Evolutionary conservation across 2,888 invertebrate genomes (phyloP).

Genomic region (Microplitis manilae): DNA sequence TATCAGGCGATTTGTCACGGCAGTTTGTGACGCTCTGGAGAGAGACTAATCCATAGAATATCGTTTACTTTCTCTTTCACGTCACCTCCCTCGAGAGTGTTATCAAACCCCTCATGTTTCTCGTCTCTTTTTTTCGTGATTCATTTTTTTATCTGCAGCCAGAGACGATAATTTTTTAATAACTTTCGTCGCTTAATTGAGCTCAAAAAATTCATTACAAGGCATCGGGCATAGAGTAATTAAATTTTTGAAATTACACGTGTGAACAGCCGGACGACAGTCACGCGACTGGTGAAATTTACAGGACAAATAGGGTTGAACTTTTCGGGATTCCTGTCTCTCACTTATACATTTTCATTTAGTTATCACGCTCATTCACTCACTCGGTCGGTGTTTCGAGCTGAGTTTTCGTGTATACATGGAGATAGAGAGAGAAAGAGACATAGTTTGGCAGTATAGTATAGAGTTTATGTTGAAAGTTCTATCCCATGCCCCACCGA

Average conservation of each 20-base stretch:
- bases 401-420: conserved; percentile 60
- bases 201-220: too few species aligned
- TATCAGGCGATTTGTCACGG: conserved; percentile 69
- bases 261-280: conserved; percentile 64
- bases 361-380: conserved; percentile 33
- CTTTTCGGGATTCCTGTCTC: conserved; percentile 59
- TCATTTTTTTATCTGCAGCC: not conserved
- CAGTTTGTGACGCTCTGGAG: conserved; percentile 66
- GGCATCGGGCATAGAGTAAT: too few species aligned
- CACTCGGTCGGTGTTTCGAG: conserved; percentile 54
- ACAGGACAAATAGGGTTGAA: conserved; percentile 46
- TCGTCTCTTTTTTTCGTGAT: conserved; percentile 17
- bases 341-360: conserved; percentile 31
- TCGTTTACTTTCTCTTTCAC: conserved; percentile 54
- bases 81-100: too few species aligned
- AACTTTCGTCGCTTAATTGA: too few species aligned
- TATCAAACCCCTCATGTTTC: not conserved
- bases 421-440: conserved; percentile 51
- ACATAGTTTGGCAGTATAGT: conserved; percentile 22
- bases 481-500: conserved; percentile 32
- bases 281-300: conserved; percentile 66
- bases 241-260: conserved; percentile 47
- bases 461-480: conserved; percentile 10
- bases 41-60: conserved; percentile 67
- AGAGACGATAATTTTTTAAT: too few species aligned